Evolutionary conservation across 2,888 invertebrate genomes (phyloP).

Genomic region (Glomeris marginata): DNA sequence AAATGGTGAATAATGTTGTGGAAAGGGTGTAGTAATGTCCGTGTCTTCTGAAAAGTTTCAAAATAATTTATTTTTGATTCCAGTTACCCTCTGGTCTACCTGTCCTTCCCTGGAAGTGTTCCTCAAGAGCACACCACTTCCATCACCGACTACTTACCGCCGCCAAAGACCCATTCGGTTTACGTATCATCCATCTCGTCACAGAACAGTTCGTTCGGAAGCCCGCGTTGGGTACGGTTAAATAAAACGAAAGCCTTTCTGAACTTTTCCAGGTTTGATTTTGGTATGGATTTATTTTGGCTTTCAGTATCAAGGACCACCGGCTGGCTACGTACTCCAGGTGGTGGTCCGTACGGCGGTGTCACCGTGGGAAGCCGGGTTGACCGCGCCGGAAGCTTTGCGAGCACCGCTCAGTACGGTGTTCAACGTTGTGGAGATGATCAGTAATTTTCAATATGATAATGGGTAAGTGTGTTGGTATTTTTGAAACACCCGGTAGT

Average conservation of each 20-base stretch:
- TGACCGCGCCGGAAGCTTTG: constrained; percentile 78
- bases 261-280: too few relatives aligned
- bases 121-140: constrained; percentile 44
- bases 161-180: background rate
- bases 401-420: constrained; percentile 77
- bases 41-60: too few relatives aligned
- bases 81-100: constrained; percentile 69
- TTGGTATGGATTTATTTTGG: constrained; percentile 1
- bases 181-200: background rate
- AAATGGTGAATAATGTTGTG: too few relatives aligned
- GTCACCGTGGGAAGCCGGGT: constrained; percentile 68
- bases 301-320: constrained; percentile 33
- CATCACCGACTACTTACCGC: constrained; percentile 25
- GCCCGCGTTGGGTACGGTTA: constrained; percentile 21
- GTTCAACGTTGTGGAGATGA: constrained; percentile 69
- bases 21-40: too few relatives aligned
- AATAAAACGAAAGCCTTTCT: too few relatives aligned
- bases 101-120: constrained; percentile 79
- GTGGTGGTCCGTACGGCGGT: constrained; percentile 47
- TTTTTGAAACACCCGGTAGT: background rate
- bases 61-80: too few relatives aligned
- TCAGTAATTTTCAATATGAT: constrained; percentile 64
- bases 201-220: too few relatives aligned
- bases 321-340: constrained; percentile 37
- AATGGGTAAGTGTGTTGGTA: constrained; percentile 40